Evolutionary conservation across 2,113 vertebrate species (phyloP).

Genomic region (Camelus bactrianus): DNA sequence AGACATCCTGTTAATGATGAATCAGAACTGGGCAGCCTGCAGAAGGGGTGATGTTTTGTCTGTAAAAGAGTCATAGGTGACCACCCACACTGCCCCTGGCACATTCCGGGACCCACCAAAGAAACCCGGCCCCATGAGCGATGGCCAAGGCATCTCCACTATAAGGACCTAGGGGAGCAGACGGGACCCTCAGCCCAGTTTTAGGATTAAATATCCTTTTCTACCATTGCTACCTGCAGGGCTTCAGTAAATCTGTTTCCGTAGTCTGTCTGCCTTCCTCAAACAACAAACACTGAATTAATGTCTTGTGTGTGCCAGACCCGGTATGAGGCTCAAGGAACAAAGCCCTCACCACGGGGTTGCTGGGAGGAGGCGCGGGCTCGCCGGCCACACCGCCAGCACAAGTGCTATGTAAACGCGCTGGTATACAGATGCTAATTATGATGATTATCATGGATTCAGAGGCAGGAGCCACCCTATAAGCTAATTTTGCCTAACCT

Average conservation of each 20-base stretch:
- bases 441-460: conserved; percentile 56
- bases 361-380: not conserved
- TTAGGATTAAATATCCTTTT: not conserved
- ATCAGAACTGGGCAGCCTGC: not conserved
- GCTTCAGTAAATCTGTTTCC: conserved; percentile 37
- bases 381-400: accelerated
- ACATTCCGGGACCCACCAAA: not conserved
- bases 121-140: not conserved
- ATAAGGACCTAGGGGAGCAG: too few relatives aligned
- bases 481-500: not conserved
- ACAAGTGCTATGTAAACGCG: conserved; percentile 40
- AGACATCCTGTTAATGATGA: not conserved
- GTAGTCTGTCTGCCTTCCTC: conserved; percentile 48
- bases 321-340: not conserved
- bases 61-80: not conserved
- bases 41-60: not conserved
- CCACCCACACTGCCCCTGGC: not conserved
- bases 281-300: not conserved
- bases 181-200: not conserved
- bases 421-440: conserved; percentile 71
- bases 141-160: not conserved
- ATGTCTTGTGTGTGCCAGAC: not conserved
- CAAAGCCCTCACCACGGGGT: conserved; percentile 59
- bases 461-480: not conserved
- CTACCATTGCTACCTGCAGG: not conserved